Evolutionary conservation across 1,140 invertebrate genomes (phyloP), one percentile per base, ranked within the genome.

Genomic region (Scaptomyza hsui): DNA sequence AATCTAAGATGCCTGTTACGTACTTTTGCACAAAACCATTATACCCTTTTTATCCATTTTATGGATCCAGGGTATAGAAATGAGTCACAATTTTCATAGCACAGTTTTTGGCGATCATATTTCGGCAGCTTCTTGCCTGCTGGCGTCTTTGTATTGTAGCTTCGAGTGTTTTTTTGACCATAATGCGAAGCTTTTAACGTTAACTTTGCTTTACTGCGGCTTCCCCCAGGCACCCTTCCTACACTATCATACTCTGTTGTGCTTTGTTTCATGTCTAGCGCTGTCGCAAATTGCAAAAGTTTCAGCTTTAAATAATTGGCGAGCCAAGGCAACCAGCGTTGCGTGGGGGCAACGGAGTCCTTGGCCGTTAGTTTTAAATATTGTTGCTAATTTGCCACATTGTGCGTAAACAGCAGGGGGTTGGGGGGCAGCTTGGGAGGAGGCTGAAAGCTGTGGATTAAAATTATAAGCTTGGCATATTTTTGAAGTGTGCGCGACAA

Each of bases 351-450:
- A 52, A 39, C 32, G 56, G 51, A 86, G 72, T 47, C 56, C 55
- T 69, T 62, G 61, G 6, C 26, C 82, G 82, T 81, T 86, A 86
- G 77, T 86, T 86, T 86, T 81, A 88, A 81, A 86, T 86, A 86
- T 88, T 86, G 81, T 86, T 77, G 81, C 81, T 85, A 85, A 85
- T 85, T 85, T 85, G 81, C 81, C 81, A 80, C 81, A 85, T 85
- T 85, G 81, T 85, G 81, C 81, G 81, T 81, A 61, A 62, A 62
- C 65, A 72, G 69, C 67, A 60, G 47, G 39, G n/a, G 45, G 15
- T 16, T 21, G 1, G 37, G 5, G 15, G 19, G 44, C 42, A 13
- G 49, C 4, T 41, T 12, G 15, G 6, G 32, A 35, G 41, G 55
- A 29, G 56, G 18, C 71, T 60, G 47, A 85, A 78, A 86, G 69